A percentile compares a stretch with the other conserved stretches of the same genome.
These are phyloP conservation scores for Panopea generosa DNA, from an alignment of 2,888 invertebrate species.

Conservation along the genomic window DNA sequence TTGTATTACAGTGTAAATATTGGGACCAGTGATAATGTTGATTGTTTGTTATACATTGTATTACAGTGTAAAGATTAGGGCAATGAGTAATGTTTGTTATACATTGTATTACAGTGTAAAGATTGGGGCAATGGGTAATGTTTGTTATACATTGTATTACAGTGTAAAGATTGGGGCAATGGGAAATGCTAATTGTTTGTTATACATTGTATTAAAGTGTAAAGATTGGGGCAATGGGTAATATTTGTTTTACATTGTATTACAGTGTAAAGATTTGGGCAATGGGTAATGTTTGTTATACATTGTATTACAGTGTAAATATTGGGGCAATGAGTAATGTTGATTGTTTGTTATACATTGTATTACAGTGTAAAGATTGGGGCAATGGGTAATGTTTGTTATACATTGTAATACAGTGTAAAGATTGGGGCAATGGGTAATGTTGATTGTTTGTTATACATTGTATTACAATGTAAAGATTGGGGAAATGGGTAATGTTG, in stretches of 20 bases:
- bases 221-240: neutral
- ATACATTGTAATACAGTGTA: neutral
- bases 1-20: no score
- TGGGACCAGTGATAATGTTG: no score
- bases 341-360: neutral
- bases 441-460: neutral
- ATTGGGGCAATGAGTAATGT: neutral
- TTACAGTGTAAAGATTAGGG: neutral
- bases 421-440: slow-evolving; percentile 2
- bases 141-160: neutral
- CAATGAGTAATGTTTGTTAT: neutral
- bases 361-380: neutral
- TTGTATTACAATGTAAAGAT: neutral
- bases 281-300: neutral
- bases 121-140: neutral
- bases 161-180: neutral
- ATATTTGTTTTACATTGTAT: neutral
- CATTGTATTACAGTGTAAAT: neutral
- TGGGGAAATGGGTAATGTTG: slow-evolving; percentile 15
- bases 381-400: neutral
- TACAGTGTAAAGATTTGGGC: slow-evolving; percentile 6
- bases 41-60: neutral
- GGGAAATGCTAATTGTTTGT: neutral
- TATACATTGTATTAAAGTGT: neutral
- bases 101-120: neutral